A percentile compares a stretch with the other conserved stretches of the same genome.
Evolutionary conservation across 37 sponge, comb jelly and placozoan species (phyloP).

Genomic region (Bolinopsis microptera): DNA sequence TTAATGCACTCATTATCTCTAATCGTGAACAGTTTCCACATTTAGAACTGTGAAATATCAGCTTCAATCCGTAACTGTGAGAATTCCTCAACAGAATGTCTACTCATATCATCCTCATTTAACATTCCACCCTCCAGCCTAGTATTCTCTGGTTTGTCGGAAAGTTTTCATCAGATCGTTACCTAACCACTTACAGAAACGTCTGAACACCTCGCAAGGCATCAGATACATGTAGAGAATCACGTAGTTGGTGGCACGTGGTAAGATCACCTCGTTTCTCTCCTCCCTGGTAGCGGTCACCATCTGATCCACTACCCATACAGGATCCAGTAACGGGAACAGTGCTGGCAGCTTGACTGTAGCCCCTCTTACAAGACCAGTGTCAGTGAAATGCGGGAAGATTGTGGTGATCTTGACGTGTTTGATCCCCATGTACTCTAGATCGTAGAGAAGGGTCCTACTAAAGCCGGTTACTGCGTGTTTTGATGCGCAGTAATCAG

Average conservation of each 20-base stretch:
- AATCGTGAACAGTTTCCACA: too few species aligned
- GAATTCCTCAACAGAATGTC: too few species aligned
- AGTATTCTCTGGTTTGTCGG: not conserved
- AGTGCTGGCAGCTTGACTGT: constrained; percentile 14
- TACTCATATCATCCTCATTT: not conserved
- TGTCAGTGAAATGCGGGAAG: constrained; percentile 54
- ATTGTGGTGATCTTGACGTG: constrained; percentile 45
- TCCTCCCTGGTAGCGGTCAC: not conserved
- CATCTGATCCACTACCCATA: constrained; percentile 37
- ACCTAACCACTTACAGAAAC: constrained; percentile 16
- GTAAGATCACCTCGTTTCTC: constrained; percentile 23
- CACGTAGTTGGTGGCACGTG: not conserved
- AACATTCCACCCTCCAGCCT: not conserved
- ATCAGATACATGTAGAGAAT: not conserved
- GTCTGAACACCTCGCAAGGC: constrained; percentile 24
- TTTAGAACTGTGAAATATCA: too few species aligned
- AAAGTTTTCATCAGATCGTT: constrained; percentile 62
- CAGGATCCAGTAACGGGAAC: constrained; percentile 20
- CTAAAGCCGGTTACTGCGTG: constrained; percentile 42
- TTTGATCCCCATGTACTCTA: constrained; percentile 8
- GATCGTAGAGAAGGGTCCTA: constrained; percentile 5
- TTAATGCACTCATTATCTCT: too few species aligned
- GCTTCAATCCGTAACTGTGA: too few species aligned
- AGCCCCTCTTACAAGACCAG: constrained; percentile 23
- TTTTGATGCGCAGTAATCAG: constrained; percentile 17